Evolutionary conservation across 2,797 vertebrate species (phyloP).

Genomic region (Pantherophis alleghaniensis): DNA sequence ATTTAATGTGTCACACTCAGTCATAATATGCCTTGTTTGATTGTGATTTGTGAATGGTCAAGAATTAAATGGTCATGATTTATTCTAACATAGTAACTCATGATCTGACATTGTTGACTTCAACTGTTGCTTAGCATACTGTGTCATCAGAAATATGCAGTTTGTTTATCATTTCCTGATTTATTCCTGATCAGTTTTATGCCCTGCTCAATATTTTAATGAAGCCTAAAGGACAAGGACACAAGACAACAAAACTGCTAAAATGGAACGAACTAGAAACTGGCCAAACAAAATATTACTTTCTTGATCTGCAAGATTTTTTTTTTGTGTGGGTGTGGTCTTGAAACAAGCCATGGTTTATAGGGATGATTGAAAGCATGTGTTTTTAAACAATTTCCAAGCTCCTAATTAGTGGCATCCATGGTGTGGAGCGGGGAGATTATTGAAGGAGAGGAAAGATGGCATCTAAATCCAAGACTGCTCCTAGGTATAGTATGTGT

Average conservation of each 20-base stretch:
- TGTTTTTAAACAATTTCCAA: background rate
- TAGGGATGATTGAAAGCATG: background rate
- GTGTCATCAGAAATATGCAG: background rate
- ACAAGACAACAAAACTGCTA: background rate
- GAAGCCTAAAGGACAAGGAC: background rate
- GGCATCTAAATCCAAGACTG: background rate
- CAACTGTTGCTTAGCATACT: background rate
- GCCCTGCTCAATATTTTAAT: background rate
- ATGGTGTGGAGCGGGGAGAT: background rate
- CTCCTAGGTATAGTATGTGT: background rate
- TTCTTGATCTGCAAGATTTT: background rate
- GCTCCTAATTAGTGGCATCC: background rate
- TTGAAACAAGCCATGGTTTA: background rate
- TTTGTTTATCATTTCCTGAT: background rate
- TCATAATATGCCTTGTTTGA: background rate
- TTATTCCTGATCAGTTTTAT: background rate
- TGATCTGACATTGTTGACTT: background rate
- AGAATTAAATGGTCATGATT: background rate
- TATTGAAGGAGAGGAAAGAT: background rate
- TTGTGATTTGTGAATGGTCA: background rate
- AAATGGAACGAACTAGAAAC: background rate
- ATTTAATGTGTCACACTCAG: background rate
- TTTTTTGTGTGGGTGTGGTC: background rate
- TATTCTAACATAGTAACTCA: background rate
- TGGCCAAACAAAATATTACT: background rate